Evolutionary conservation across 2,113 vertebrate genomes (phyloP).

Genomic region (Hemicordylus capensis): DNA sequence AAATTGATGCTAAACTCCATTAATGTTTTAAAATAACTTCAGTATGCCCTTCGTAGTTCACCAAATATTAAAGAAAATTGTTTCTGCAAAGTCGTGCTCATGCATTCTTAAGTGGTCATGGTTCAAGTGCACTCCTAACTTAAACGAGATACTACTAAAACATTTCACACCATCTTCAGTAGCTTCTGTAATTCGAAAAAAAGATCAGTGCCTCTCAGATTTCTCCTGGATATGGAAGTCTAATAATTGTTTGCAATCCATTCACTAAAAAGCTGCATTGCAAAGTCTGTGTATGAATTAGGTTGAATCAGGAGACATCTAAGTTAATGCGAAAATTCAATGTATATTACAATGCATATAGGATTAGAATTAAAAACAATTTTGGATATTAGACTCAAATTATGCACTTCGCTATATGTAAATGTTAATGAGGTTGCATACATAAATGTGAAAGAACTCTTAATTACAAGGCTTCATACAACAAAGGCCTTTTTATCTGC

Average conservation of each 20-base stretch:
- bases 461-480: not conserved
- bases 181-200: constrained; percentile 34
- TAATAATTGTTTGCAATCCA: not conserved
- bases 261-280: constrained; percentile 1
- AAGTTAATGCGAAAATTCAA: not conserved
- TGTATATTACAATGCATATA: not conserved
- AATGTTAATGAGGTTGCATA: not conserved
- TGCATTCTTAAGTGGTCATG: constrained; percentile 10
- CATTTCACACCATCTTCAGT: not conserved
- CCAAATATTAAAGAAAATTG: constrained; percentile 8
- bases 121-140: not conserved
- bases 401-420: not conserved
- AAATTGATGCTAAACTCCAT: constrained; percentile 23
- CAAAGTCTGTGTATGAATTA: not conserved
- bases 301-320: not conserved
- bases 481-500: not conserved
- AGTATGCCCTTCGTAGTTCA: not conserved
- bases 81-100: not conserved
- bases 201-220: not conserved
- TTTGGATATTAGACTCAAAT: not conserved
- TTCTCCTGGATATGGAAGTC: constrained; percentile 1
- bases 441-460: not conserved
- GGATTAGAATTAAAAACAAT: not conserved
- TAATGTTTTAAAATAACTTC: constrained; percentile 23
- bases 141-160: constrained; percentile 1